Percentiles rank a stretch among this genome's conserved stretches.
These are phyloP conservation scores for Caenorhabditis brenneri DNA, from an alignment of 1,140 invertebrate species.

Conservation along the genomic window DNA sequence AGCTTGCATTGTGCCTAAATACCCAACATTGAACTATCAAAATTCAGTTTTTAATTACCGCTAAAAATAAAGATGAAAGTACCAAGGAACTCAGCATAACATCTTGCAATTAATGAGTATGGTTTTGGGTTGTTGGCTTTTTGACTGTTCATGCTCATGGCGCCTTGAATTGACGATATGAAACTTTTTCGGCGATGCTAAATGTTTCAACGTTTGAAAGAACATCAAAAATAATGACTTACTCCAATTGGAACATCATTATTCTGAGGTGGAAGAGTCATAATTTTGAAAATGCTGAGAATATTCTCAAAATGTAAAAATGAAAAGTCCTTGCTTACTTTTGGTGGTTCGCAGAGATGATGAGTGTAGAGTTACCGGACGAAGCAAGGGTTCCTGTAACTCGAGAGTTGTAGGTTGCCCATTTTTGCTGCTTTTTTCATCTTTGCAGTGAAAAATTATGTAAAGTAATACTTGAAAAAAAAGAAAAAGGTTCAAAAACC, in stretches of 20 bases:
- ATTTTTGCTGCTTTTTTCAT: conserved; percentile 3
- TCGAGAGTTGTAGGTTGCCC: background rate
- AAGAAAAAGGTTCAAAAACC: conserved; percentile 10
- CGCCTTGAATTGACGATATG: conserved; percentile 17
- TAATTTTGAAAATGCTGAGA: background rate
- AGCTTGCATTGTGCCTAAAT: conserved; percentile 28
- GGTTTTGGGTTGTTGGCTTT: background rate
- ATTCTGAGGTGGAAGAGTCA: background rate
- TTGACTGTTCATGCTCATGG: conserved; percentile 18
- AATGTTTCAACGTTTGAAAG: too few relatives aligned
- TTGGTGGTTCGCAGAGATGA: background rate
- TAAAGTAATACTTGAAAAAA: conserved; percentile 10
- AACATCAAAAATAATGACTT: background rate
- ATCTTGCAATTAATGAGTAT: background rate
- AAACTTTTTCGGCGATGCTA: conserved; percentile 21
- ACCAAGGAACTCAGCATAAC: conserved; percentile 10
- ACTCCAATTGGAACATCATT: conserved; percentile 25
- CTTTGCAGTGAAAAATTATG: conserved; percentile 25
- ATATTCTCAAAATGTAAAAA: background rate
- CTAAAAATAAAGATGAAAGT: conserved; percentile 28
- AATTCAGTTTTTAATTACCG: background rate
- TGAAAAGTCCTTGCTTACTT: background rate
- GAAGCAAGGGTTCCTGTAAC: conserved; percentile 4
- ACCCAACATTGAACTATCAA: too few relatives aligned
- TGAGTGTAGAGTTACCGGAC: conserved; percentile 28